Evolutionary conservation across 2,888 invertebrate genomes (phyloP).

Genomic region (Dascillus cervinus): DNA sequence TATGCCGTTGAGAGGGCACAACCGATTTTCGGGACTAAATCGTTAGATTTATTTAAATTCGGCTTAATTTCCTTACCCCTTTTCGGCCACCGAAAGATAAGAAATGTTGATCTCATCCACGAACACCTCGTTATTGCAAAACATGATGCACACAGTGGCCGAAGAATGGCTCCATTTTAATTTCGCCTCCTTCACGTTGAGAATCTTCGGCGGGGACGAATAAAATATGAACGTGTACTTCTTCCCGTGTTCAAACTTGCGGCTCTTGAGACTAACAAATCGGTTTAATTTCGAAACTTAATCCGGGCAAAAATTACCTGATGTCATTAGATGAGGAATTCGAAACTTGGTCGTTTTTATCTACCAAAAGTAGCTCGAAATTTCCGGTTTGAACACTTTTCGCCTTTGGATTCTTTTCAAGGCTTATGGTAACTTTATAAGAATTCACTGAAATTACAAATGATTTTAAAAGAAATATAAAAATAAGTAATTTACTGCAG

Average conservation of each 20-base stretch:
- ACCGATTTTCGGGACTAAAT: conserved; percentile 16
- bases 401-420: conserved; percentile 8
- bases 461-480: no score
- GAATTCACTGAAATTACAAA: conserved; percentile 23
- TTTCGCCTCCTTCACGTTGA: conserved; percentile 28
- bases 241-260: conserved; percentile 16
- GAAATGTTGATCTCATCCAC: conserved; percentile 18
- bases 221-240: conserved; percentile 30
- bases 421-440: conserved; percentile 20
- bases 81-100: neutral
- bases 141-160: conserved; percentile 25
- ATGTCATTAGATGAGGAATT: no score
- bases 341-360: conserved; percentile 25
- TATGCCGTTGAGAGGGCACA: conserved; percentile 25
- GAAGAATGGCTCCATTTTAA: conserved; percentile 32
- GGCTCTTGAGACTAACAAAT: no score
- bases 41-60: neutral
- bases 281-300: no score
- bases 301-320: no score
- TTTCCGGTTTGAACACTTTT: conserved; percentile 22
- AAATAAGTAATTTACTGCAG: conserved; percentile 37
- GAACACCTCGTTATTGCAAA: conserved; percentile 26
- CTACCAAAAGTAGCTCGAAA: conserved; percentile 34
- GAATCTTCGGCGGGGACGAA: conserved; percentile 28
- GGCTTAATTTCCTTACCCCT: no score